Base-by-base conservation (phyloP, 30 jellyfish, hydroid and myxozoan species). In the Cassiopea andromeda region DNA sequence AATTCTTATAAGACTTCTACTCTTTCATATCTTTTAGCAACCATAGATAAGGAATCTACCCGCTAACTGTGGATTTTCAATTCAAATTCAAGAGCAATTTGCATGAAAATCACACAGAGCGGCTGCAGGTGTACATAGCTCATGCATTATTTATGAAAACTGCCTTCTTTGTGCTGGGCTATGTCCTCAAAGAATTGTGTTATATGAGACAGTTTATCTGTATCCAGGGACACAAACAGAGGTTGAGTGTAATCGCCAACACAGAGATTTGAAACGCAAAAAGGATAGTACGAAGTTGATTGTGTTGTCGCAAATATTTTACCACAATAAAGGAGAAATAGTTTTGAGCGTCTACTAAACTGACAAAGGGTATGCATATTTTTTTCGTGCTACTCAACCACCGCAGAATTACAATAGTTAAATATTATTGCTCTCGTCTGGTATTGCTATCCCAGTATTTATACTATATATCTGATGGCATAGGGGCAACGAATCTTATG, bases 91-190 rank as follows among this genome's bases (percentile, higher is more conserved):
- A 18, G 91, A 83, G 46, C 60, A 68, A 83, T 83, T 83, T 83
- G 84, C 91, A 68, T 73, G 79, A 73, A 70, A 69, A 83, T 70
- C 83, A 50, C 44, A 18, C 75, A 13, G 48, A 13, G 19, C 78
- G 2, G 75, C 82, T 70, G 91, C 91, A 83, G 91, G 91, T 83
- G 91, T 54, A 70, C 91, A 54, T 61, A 57, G 54, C 83, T 70
- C 47, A 6, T 83, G 64, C 18, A 83, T 83, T 13, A 83, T 83
- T 83, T 48, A 83, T 68, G 54, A 83, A 18, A 18, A 43, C 75
- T 83, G 83, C 91, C 70, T 83, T 84, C 49, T 77, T 57, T 60
- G 19, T 68, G 91, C 44, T 69, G 38, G 14, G 8, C 46, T 17
- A 71, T 83, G 60, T 71, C 84, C 54, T 43, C 44, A 69, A 18